phyloP scores from a whole-genome alignment of 2,113 vertebrate species.

The Xenus cinereus region DNA sequence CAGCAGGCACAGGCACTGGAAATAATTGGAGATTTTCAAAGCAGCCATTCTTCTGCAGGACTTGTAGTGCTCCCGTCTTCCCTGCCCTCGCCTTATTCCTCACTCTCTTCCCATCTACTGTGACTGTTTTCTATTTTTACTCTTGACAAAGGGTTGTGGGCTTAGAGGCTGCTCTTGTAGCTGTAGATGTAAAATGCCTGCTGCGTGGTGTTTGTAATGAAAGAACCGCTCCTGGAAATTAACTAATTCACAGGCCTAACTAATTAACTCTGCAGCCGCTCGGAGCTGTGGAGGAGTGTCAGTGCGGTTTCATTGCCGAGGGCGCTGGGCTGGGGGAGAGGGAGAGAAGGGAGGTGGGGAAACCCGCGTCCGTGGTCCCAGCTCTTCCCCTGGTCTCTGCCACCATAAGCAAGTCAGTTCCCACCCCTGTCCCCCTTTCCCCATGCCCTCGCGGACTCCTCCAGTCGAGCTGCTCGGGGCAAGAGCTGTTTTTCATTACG shows the following conservation, averaged over 20 bases:
- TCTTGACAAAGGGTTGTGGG: constrained; percentile 12
- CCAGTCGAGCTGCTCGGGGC: background rate
- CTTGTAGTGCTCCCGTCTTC: background rate
- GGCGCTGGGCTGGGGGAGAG: background rate
- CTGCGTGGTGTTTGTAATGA: constrained; percentile 30
- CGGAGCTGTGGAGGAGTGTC: background rate
- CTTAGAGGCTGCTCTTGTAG: constrained; percentile 36
- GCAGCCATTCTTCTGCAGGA: background rate
- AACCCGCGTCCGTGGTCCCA: background rate
- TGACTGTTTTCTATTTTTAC: constrained; percentile 36
- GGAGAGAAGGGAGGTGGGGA: background rate
- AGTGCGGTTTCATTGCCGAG: background rate
- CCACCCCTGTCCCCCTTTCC: background rate
- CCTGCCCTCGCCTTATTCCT: background rate
- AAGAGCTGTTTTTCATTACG: background rate
- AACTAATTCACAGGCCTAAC: constrained; percentile 45
- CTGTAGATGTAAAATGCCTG: constrained; percentile 43
- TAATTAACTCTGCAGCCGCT: background rate
- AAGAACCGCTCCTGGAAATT: constrained; percentile 30
- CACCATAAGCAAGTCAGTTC: background rate
- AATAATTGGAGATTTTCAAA: background rate
- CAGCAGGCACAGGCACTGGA: background rate
- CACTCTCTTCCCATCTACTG: background rate
- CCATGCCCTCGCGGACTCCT: background rate
- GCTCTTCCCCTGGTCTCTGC: background rate